Evolutionary conservation across 2,797 vertebrate species (phyloP).

Genomic region (Rhincodon typus): DNA sequence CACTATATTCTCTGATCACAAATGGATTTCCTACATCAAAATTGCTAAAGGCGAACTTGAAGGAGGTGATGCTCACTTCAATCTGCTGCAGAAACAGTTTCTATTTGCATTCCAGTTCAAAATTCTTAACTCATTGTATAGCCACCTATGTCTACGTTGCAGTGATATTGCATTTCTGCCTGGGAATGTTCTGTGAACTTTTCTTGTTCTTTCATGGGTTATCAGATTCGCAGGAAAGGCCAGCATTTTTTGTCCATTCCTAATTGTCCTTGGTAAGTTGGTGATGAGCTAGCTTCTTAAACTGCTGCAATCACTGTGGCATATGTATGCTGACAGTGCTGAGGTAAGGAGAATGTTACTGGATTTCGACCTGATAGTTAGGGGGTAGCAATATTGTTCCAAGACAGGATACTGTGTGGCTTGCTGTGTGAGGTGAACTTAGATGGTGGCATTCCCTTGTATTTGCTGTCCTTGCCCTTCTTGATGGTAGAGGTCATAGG

Average conservation of each 20-base stretch:
- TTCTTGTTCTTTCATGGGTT: background rate
- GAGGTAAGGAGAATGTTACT: background rate
- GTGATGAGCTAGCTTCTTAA: background rate
- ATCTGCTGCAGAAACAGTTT: background rate
- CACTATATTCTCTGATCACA: background rate
- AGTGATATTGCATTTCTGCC: background rate
- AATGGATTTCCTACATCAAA: background rate
- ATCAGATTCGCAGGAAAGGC: background rate
- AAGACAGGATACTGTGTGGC: background rate
- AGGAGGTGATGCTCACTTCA: too few relatives aligned
- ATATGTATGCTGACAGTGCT: background rate
- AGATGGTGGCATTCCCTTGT: background rate
- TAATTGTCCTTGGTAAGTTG: background rate
- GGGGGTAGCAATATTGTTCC: background rate
- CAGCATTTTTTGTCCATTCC: background rate
- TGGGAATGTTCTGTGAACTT: background rate
- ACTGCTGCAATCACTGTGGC: background rate
- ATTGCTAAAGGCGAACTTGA: background rate
- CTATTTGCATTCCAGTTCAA: background rate
- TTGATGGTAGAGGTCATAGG: too few relatives aligned
- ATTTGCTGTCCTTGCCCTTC: too few relatives aligned
- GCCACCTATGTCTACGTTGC: background rate
- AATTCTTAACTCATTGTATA: background rate
- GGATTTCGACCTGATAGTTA: background rate
- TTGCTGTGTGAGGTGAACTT: background rate